phyloP scores from a whole-genome alignment of 2,888 invertebrate genomes.

The Metellina segmentata region DNA sequence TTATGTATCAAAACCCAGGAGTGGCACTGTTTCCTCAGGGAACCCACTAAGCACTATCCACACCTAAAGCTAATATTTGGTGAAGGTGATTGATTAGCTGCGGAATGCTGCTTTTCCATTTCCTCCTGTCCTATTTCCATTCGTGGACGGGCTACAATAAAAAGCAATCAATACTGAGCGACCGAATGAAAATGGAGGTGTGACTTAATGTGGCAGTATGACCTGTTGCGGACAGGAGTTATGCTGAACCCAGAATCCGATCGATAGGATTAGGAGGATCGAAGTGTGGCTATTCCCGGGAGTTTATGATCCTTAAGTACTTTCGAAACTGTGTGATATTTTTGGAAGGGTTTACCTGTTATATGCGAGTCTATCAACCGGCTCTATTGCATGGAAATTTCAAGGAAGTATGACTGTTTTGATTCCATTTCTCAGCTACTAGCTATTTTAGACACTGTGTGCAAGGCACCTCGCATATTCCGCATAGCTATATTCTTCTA shows the following conservation, averaged over 20 bases:
- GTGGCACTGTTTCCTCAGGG: background rate
- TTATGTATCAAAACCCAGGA: background rate
- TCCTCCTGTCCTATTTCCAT: background rate
- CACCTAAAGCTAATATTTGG: background rate
- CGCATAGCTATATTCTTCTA: no score
- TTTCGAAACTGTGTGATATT: no score
- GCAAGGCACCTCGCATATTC: no score
- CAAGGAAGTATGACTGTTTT: no score
- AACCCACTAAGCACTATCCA: background rate
- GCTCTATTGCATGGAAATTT: no score
- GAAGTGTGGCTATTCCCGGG: no score
- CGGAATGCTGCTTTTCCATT: conserved; percentile 12
- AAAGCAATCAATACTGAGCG: background rate
- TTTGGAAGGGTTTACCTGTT: no score
- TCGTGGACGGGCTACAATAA: background rate
- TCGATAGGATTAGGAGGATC: no score
- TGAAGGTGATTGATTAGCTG: conserved; percentile 11
- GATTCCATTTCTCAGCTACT: no score
- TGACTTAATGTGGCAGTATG: background rate
- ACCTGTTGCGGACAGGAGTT: conserved; percentile 17
- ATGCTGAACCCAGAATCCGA: background rate
- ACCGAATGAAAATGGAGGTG: background rate
- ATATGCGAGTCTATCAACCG: no score
- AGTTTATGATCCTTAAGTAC: no score
- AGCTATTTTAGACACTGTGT: no score